Base-by-base conservation (phyloP, 2,888 invertebrate species). In the Beris chalybata region DNA sequence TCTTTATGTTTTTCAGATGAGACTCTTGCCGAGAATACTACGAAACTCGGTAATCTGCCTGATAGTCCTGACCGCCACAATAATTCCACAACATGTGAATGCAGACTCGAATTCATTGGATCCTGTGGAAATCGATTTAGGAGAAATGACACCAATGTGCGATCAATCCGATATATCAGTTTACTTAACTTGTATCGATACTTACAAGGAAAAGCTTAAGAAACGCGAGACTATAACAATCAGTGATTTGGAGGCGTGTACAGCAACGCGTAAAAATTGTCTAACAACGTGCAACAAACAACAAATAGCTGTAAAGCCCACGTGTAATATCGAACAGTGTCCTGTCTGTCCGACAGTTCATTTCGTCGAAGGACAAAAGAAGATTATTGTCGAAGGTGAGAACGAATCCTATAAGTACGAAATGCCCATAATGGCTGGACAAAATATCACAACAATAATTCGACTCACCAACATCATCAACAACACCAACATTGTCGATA, bases 361-460 rank as follows among this genome's bases (percentile, higher is more conserved):
- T 13, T 11, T 54, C 7, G 48, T 58, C n/a, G 55, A 65, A 13
- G 67, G 64, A 9, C 22, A 55, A 1, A 47, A 58, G 32, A 57
- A 44, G 13, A 30, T 67, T 30, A 64, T 69, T 9, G 66, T 69
- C 5, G 66, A 69, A 47, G 69, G 69, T 1, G 63, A 44, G 5
- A 64, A 66, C 31, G 48, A 53, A 2, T 30, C 54, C 7, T 66
- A 61, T 32, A 59, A 48, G 45, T 52, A 64, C 22, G 57, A 67
- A 31, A 55, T 50, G 22, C 65, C 57, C 12, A 44, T 66, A n/a
- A n/a, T 63, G 4, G 31, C 31, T 9, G 69, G 67, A 2, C 52
- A 63, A 32, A 71, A 71, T 50, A 64, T 71, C 30, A 71, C 70
- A 15, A 71, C 71, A 9, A 66, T 71, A 1, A 71, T 71, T n/a